phyloP scores from a whole-genome alignment of 2,113 vertebrate genomes.

The Amblyornis subalaris region DNA sequence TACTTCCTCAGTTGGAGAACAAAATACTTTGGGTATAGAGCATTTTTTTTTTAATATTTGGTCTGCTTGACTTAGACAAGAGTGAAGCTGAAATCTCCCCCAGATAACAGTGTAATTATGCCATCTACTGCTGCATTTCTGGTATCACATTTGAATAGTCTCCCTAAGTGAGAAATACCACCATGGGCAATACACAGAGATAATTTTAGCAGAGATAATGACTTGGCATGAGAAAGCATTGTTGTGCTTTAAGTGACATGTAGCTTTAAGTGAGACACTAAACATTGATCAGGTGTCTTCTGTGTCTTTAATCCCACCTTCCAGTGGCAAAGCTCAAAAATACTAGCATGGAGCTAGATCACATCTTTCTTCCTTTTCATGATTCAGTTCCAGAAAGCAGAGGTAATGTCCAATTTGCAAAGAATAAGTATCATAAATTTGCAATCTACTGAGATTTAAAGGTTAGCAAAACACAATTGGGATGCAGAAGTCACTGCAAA shows the following conservation, averaged over 20 bases:
- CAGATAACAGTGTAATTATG: conserved; percentile 2
- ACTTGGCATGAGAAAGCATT: background rate
- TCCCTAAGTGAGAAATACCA: background rate
- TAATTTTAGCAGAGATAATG: background rate
- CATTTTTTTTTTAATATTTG: background rate
- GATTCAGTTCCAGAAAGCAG: background rate
- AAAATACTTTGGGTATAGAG: background rate
- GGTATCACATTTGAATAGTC: background rate
- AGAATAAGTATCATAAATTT: background rate
- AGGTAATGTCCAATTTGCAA: background rate
- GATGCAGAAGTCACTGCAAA: background rate
- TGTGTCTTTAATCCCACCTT: background rate
- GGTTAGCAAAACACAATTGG: background rate
- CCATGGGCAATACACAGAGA: background rate
- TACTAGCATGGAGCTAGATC: background rate
- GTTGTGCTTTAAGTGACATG: background rate
- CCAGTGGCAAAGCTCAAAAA: background rate
- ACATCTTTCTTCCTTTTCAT: background rate
- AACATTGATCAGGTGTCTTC: background rate
- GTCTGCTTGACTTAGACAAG: background rate
- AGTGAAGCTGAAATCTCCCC: background rate
- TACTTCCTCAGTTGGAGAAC: background rate
- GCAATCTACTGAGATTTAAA: background rate
- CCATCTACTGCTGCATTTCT: conserved; percentile 43
- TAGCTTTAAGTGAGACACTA: background rate